These are phyloP conservation scores for Scotopteryx bipunctaria DNA, from an alignment of 2,888 invertebrate genomes.

Conservation along the genomic window DNA sequence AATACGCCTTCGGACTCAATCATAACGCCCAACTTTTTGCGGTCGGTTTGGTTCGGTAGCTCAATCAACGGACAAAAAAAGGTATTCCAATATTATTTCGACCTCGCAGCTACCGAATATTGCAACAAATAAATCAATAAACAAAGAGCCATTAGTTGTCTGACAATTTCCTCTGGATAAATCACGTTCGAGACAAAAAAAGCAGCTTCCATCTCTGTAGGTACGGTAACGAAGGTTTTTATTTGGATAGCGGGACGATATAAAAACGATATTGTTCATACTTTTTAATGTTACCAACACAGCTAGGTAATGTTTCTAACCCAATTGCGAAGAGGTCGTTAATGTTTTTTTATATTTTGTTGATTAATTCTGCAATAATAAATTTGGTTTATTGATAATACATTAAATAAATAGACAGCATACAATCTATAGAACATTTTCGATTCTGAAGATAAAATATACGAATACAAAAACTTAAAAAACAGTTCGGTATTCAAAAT, in stretches of 20 bases:
- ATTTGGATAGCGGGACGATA: constrained; percentile 49
- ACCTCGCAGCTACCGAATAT: constrained; percentile 79
- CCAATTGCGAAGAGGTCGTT: too few relatives aligned
- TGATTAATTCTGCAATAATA: too few relatives aligned
- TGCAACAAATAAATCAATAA: constrained; percentile 80
- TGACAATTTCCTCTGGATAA: constrained; percentile 81
- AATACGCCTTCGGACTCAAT: constrained; percentile 33
- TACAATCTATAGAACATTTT: too few relatives aligned
- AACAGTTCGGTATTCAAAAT: not conserved
- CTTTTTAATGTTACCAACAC: too few relatives aligned
- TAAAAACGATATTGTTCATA: constrained; percentile 42
- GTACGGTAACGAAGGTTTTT: constrained; percentile 63
- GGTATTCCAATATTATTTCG: constrained; percentile 59
- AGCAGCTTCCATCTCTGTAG: constrained; percentile 57
- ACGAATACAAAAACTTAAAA: too few relatives aligned
- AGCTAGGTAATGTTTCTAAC: too few relatives aligned
- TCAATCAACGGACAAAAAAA: constrained; percentile 66
- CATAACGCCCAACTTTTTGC: constrained; percentile 43
- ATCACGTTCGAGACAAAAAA: constrained; percentile 72
- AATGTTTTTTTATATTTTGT: too few relatives aligned
- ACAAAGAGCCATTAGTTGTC: constrained; percentile 81
- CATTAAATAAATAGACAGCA: too few relatives aligned
- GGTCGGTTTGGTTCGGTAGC: constrained; percentile 60
- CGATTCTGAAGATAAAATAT: too few relatives aligned
- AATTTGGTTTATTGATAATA: not conserved